phyloP scores from a whole-genome alignment of 2,888 invertebrate species.

The Heliconius cydno region DNA sequence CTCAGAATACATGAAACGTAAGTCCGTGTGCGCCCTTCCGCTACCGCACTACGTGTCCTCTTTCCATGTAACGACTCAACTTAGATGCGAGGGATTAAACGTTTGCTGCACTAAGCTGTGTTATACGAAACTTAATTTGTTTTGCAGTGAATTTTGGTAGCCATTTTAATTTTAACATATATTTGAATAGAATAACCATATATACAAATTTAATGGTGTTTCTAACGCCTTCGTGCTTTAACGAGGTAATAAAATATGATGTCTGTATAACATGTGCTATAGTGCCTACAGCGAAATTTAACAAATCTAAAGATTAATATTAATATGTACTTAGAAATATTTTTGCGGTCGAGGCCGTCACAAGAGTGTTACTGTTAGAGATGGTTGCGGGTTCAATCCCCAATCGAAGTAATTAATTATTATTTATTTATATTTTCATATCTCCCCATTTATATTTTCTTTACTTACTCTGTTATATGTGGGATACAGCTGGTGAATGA shows the following conservation, averaged over 20 bases:
- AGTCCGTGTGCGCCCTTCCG: conserved; percentile 42
- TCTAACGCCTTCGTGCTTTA: not conserved
- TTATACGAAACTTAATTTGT: conserved; percentile 54
- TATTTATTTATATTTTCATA: too few species aligned
- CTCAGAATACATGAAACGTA: conserved; percentile 40
- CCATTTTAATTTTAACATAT: conserved; percentile 44
- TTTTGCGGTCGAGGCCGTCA: too few species aligned
- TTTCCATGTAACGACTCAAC: conserved; percentile 62
- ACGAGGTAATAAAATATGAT: not conserved
- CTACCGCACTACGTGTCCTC: conserved; percentile 58
- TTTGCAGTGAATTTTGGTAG: conserved; percentile 43
- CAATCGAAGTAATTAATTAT: too few species aligned
- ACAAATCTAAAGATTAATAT: too few species aligned
- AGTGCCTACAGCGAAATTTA: too few species aligned
- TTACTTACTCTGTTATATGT: too few species aligned
- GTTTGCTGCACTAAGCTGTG: conserved; percentile 49
- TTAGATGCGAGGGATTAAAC: conserved; percentile 57
- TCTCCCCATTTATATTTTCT: too few species aligned
- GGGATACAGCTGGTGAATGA: too few species aligned
- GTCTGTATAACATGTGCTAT: not conserved
- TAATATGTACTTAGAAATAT: not conserved
- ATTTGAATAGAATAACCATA: conserved; percentile 1
- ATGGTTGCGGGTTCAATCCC: too few species aligned
- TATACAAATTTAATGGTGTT: conserved; percentile 4
- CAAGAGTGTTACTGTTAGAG: too few species aligned